Evolutionary conservation across 2,797 vertebrate genomes (phyloP), one percentile per base, ranked within the genome.

Genomic region (Microhierax caerulescens): DNA sequence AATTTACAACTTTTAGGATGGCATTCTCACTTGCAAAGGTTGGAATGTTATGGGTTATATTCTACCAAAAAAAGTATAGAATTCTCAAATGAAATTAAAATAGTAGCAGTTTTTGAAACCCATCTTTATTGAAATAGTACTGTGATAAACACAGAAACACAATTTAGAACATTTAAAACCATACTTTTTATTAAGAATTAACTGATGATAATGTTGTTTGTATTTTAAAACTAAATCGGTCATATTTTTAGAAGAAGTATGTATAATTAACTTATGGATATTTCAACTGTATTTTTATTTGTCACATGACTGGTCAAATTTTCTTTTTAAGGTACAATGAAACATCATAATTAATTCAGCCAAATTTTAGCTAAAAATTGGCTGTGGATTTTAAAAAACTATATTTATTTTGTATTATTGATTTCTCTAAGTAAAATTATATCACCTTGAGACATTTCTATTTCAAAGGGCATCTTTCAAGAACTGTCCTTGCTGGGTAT

Each of bases 381-480:
- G 7, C 12, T 48, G 48, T 53, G 6, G 11, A 23, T 76, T 85
- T 74, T 56, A 63, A 25, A 63, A 76, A 67, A 82, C 41, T 7
- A 48, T 22, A 73, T 73, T 8, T 47, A n/a, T 70, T 89, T 75
- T 80, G 30, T 74, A 41, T 65, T 80, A 63, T 17, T 17, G 28
- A 74, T 74, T 93, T 79, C n/a, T 86, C 47, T 43, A 69, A 72
- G 24, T 43, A 12, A 81, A 95, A 81, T 59, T 4, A 87, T 81
- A 87, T 82, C 60, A 67, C 37, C 24, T 64, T 79, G 51, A 72
- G 43, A 65, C 41, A 48, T 0, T 37, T 18, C 25, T 73, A 11
- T 87, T 95, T 95, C 74, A 76, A 89, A 91, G 87, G 24, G 16
- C 8, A 65, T 41, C 39, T 96, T 86, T 79, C 67, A 87, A 41